A percentile compares a stretch with the other conserved stretches of the same genome.
These are phyloP conservation scores for Mormyrus hasselquistii DNA, from an alignment of 2,797 vertebrate species.

Conservation along the genomic window DNA sequence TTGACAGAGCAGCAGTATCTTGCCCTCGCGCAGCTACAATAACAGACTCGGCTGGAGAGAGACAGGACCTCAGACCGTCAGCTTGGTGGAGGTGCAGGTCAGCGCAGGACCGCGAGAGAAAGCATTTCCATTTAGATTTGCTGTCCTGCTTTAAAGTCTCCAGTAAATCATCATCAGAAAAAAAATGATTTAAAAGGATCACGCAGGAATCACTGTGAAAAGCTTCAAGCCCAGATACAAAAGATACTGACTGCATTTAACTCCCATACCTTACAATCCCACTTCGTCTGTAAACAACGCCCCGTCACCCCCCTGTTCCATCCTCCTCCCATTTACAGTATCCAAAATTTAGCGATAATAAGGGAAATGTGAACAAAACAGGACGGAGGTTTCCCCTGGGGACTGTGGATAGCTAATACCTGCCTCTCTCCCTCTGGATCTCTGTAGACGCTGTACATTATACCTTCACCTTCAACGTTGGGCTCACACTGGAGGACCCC, in stretches of 20 bases:
- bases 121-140: not conserved
- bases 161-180: not conserved
- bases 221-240: not conserved
- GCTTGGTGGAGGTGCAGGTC: not conserved
- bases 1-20: not conserved
- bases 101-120: not conserved
- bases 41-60: slow-evolving; percentile 5
- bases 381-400: not conserved
- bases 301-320: not conserved
- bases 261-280: not conserved
- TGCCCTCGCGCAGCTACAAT: not conserved
- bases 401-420: not conserved
- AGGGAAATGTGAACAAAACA: not conserved
- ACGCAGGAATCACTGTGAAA: not conserved
- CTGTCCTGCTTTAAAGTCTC: not conserved
- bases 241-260: not conserved
- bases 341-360: not conserved
- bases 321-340: not conserved
- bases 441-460: not conserved
- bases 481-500: not conserved
- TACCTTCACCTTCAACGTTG: not conserved
- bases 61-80: not conserved
- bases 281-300: not conserved
- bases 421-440: not conserved
- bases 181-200: not conserved